Evolutionary conservation across 2,113 vertebrate genomes (phyloP).

Genomic region (Tyrannus savana): DNA sequence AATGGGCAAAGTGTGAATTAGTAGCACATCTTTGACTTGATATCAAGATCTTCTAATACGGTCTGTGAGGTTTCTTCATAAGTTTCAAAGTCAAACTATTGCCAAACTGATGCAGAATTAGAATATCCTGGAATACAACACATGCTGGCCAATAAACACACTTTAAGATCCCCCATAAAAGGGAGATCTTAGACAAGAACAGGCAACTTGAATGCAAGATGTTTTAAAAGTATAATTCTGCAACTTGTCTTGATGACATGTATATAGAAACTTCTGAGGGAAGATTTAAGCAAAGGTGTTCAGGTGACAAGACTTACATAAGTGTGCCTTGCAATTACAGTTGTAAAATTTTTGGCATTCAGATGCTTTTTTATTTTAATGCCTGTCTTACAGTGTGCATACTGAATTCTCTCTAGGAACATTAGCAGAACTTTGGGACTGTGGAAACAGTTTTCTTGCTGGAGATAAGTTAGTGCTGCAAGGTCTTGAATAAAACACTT

Average conservation of each 20-base stretch:
- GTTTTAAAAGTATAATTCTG: neutral
- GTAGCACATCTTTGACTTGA: neutral
- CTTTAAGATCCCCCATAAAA: neutral
- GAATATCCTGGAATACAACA: neutral
- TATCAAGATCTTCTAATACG: neutral
- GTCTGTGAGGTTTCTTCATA: neutral
- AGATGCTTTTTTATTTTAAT: neutral
- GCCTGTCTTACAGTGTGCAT: neutral
- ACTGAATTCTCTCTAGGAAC: neutral
- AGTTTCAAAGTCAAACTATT: neutral
- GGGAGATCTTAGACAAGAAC: neutral
- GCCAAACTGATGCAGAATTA: neutral
- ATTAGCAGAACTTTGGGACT: neutral
- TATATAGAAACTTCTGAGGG: neutral
- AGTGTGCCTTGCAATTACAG: neutral
- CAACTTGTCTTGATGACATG: neutral
- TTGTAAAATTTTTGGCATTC: neutral
- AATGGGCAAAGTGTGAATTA: neutral
- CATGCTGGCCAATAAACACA: neutral
- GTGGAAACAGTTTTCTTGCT: neutral
- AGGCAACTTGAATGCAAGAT: neutral
- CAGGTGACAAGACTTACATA: neutral
- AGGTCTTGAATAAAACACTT: neutral
- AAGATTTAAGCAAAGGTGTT: neutral
- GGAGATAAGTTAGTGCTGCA: neutral